phyloP scores from a whole-genome alignment of 2,797 vertebrate genomes.

The Neopelma chrysocephalum region DNA sequence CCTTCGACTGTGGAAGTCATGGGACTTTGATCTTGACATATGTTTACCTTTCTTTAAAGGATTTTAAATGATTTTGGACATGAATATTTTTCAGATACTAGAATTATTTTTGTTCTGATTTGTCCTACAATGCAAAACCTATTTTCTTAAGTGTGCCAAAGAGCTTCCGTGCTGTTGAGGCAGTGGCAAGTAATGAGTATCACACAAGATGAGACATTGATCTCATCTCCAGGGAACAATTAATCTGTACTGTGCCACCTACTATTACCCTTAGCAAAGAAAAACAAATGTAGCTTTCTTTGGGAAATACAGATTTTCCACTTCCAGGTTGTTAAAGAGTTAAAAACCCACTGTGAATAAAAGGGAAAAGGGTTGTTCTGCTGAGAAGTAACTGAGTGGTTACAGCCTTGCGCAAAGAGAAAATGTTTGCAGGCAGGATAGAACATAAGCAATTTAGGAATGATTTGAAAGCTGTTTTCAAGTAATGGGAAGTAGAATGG shows the following conservation, averaged over 20 bases:
- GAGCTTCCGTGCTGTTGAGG: neutral
- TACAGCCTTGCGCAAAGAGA: neutral
- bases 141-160: neutral
- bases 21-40: neutral
- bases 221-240: neutral
- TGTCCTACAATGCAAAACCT: neutral
- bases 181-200: neutral
- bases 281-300: neutral
- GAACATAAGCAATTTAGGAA: neutral
- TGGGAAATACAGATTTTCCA: neutral
- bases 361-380: neutral
- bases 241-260: neutral
- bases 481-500: neutral
- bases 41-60: neutral
- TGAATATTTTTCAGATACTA: neutral
- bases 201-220: neutral
- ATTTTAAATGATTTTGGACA: neutral
- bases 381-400: neutral
- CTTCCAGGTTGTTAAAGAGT: neutral
- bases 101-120: neutral
- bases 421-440: neutral
- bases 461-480: neutral
- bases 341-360: neutral
- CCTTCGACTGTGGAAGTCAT: neutral
- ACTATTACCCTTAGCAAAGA: neutral